Conservation (phyloP, 2,797 vertebrate species). For the Prunella strophiata region DNA sequence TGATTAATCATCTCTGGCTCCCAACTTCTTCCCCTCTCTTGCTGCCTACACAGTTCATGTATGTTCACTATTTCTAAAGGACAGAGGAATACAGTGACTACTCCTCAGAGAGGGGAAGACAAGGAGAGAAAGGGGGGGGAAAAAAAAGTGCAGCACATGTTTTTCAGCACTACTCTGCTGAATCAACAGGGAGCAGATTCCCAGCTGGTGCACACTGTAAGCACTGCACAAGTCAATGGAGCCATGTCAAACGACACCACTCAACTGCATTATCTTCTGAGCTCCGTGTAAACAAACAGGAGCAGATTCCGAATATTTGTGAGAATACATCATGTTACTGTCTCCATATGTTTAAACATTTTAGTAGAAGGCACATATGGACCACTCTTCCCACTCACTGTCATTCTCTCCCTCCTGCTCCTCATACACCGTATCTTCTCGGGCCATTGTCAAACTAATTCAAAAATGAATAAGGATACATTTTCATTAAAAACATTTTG, state of each 20-base stretch:
- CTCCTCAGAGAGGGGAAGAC: neutral
- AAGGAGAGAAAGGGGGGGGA: neutral
- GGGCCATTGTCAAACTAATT: conserved; percentile 59
- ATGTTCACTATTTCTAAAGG: conserved; percentile 29
- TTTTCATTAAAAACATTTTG: conserved; percentile 71
- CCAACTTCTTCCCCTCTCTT: neutral
- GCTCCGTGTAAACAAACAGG: conserved; percentile 67
- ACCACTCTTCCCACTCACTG: conserved; percentile 64
- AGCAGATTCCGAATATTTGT: conserved; percentile 66
- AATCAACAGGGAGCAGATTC: conserved; percentile 46
- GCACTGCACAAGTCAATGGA: conserved; percentile 41
- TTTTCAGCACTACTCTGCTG: conserved; percentile 27
- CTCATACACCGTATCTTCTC: conserved; percentile 11
- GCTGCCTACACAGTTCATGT: neutral
- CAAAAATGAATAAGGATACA: conserved; percentile 19
- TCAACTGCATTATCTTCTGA: conserved; percentile 45
- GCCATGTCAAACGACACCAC: conserved; percentile 44
- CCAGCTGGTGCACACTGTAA: conserved; percentile 30
- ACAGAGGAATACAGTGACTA: neutral
- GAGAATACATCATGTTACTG: conserved; percentile 67
- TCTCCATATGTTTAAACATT: conserved; percentile 66
- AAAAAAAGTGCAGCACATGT: neutral
- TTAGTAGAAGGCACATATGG: conserved; percentile 66
- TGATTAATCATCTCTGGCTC: conserved; percentile 3
- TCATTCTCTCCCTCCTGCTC: conserved; percentile 60